A percentile compares a stretch with the other conserved stretches of the same genome.
These are phyloP conservation scores for Troglohyphantes excavatus DNA, from an alignment of 2,888 invertebrate genomes.

Conservation along the genomic window DNA sequence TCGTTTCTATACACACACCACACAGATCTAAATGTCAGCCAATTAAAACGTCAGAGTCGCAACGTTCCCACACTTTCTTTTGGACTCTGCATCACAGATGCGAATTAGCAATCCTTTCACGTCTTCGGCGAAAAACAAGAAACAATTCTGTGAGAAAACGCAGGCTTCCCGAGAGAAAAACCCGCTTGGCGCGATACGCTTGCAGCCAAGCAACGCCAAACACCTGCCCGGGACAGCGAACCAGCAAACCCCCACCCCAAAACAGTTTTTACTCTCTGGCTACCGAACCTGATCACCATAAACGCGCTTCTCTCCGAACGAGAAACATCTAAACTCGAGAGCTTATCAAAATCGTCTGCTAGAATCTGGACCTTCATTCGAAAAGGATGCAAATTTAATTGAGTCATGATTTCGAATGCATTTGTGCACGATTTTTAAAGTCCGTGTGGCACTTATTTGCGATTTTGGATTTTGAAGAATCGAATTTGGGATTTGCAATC, in stretches of 20 bases:
- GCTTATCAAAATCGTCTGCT: neutral
- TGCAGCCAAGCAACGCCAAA: constrained; percentile 29
- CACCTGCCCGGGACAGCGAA: constrained; percentile 23
- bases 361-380: neutral
- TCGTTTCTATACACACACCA: too few relatives aligned
- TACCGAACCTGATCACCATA: constrained; percentile 12
- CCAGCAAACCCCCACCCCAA: constrained; percentile 22
- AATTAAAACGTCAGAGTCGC: too few relatives aligned
- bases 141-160: neutral
- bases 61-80: too few relatives aligned
- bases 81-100: too few relatives aligned
- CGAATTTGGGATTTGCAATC: constrained; percentile 6
- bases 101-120: neutral
- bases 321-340: neutral
- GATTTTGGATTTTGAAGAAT: constrained; percentile 7
- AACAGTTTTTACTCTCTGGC: constrained; percentile 19
- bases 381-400: neutral
- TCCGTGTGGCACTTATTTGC: neutral
- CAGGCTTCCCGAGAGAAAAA: neutral
- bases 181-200: constrained; percentile 6
- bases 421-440: neutral
- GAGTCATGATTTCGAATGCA: constrained; percentile 18
- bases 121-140: neutral
- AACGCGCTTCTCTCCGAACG: neutral
- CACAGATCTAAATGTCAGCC: too few relatives aligned